phyloP scores from a whole-genome alignment of 2,113 vertebrate species.

The Myotis davidii region DNA sequence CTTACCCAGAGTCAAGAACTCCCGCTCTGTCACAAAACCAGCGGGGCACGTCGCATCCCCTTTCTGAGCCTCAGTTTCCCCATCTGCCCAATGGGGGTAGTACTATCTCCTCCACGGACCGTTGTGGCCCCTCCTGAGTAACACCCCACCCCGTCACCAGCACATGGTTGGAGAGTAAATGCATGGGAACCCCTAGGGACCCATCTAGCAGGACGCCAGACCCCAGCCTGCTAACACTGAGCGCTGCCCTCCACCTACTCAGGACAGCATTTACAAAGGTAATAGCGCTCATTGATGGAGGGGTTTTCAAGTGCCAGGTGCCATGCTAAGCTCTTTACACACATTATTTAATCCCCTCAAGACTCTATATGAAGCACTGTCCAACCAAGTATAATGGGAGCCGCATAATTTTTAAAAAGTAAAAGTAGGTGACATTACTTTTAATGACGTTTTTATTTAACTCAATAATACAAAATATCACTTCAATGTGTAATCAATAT shows the following conservation, averaged over 20 bases:
- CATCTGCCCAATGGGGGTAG: neutral
- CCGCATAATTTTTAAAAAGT: neutral
- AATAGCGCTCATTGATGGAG: neutral
- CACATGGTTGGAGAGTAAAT: neutral
- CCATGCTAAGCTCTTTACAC: neutral
- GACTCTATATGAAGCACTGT: neutral
- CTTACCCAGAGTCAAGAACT: neutral
- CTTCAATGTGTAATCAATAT: neutral
- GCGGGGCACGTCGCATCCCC: neutral
- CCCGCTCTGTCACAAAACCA: neutral
- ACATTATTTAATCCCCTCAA: neutral
- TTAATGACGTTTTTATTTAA: neutral
- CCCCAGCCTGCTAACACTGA: neutral
- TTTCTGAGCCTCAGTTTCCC: neutral
- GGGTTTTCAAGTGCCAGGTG: neutral
- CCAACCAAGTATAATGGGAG: neutral
- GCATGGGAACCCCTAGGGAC: neutral
- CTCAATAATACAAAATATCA: neutral
- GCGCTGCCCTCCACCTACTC: neutral
- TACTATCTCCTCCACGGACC: neutral
- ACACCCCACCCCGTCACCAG: neutral
- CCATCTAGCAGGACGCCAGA: neutral
- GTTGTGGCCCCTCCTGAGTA: neutral
- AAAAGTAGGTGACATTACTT: constrained; percentile 2
- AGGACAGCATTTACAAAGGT: constrained; percentile 1